A percentile compares a stretch with the other conserved stretches of the same genome.
phyloP scores from a whole-genome alignment of 2,888 invertebrate genomes.

The Theretra japonica region DNA sequence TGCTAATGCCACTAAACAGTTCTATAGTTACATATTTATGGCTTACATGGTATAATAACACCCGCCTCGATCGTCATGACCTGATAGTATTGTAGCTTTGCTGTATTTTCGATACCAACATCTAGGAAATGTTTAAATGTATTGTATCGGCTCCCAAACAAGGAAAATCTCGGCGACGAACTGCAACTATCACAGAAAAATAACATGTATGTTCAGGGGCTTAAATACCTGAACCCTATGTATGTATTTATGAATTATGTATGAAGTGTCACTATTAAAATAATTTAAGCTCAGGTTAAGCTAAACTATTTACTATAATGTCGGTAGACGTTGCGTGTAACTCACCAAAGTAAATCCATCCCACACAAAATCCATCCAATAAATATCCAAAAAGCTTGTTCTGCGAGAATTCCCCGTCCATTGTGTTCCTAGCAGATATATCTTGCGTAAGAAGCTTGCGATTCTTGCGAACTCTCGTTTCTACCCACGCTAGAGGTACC shows the following conservation, averaged over 20 bases:
- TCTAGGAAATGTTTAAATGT: constrained; percentile 49
- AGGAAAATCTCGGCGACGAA: constrained; percentile 19
- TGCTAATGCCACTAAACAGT: constrained; percentile 47
- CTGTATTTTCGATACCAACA: constrained; percentile 52
- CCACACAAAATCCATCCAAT: constrained; percentile 83
- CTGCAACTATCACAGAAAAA: constrained; percentile 16
- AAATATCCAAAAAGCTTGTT: constrained; percentile 84
- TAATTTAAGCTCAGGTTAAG: constrained; percentile 19
- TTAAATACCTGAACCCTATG: constrained; percentile 19
- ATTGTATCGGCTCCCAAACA: constrained; percentile 42
- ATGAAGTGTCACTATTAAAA: constrained; percentile 11
- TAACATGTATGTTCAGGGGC: constrained; percentile 1
- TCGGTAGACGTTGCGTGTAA: constrained; percentile 60
- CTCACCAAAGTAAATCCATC: constrained; percentile 73
- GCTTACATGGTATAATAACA: constrained; percentile 59
- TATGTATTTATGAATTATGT: constrained; percentile 9
- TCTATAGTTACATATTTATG: constrained; percentile 51
- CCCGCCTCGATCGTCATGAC: constrained; percentile 65
- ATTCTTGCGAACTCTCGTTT: constrained; percentile 68
- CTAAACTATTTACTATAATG: constrained; percentile 50
- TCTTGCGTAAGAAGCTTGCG: constrained; percentile 79
- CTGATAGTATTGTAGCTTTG: constrained; percentile 60
- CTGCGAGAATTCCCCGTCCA: constrained; percentile 77
- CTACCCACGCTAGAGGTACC: constrained; percentile 70
- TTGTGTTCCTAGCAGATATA: constrained; percentile 80